Evolutionary conservation across 2,888 invertebrate species (phyloP).

Genomic region (Cantharis flavilabris): DNA sequence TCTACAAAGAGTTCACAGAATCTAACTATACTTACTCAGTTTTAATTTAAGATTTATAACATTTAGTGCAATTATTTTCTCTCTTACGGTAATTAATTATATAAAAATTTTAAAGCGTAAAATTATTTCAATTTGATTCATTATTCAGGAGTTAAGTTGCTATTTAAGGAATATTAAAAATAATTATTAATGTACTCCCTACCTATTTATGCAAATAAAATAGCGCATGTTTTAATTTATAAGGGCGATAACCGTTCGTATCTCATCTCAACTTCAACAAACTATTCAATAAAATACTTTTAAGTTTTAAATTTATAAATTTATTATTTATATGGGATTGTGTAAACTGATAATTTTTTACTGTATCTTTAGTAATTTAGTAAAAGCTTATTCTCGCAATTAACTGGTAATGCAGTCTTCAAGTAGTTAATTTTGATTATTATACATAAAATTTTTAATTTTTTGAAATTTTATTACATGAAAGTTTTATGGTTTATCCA

Average conservation of each 20-base stretch:
- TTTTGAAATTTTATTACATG: not conserved
- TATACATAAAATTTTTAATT: not conserved
- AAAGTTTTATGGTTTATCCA: not conserved
- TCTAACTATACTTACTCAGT: conserved; percentile 1
- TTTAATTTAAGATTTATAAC: not conserved
- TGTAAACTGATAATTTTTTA: no score
- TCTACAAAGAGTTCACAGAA: conserved; percentile 16
- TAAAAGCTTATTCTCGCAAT: no score
- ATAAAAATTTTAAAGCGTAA: not conserved
- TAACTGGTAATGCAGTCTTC: not conserved
- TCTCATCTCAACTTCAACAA: not conserved
- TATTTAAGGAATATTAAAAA: not conserved
- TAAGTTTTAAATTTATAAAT: no score
- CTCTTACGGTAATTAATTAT: not conserved
- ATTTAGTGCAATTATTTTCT: not conserved
- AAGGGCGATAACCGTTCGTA: not conserved
- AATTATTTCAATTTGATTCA: not conserved
- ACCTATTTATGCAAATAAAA: not conserved
- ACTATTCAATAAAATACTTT: not conserved
- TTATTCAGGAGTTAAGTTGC: not conserved
- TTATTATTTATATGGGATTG: no score
- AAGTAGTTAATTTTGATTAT: not conserved
- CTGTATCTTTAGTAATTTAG: no score
- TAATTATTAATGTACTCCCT: not conserved
- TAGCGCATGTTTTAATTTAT: not conserved